These are phyloP conservation scores for Axea sp. DNA, from an alignment of 2,888 invertebrate species.

Conservation along the genomic window DNA sequence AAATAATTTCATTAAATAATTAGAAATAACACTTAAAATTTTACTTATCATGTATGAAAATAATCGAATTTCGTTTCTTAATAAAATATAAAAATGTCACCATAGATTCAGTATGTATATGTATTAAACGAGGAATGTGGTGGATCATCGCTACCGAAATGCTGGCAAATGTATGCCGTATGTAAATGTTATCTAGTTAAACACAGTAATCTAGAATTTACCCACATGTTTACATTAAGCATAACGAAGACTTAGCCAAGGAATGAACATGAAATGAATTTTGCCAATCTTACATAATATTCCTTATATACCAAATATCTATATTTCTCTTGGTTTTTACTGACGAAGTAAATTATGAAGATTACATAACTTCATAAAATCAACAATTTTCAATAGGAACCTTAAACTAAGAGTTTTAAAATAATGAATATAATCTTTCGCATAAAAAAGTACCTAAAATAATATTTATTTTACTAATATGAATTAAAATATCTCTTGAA, in stretches of 20 bases:
- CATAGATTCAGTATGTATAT: too few species aligned
- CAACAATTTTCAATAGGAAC: too few species aligned
- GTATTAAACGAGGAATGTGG: slow-evolving; percentile 54
- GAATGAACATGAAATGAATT: slow-evolving; percentile 39
- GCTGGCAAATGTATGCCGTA: slow-evolving; percentile 72
- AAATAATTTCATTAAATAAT: too few species aligned
- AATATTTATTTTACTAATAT: too few species aligned
- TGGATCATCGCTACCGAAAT: slow-evolving; percentile 64
- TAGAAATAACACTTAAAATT: too few species aligned
- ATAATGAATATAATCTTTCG: too few species aligned
- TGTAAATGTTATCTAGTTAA: slow-evolving; percentile 75
- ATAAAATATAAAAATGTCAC: slow-evolving; percentile 9
- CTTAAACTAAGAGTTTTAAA: too few species aligned
- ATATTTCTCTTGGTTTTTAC: slow-evolving; percentile 9
- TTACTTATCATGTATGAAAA: too few species aligned
- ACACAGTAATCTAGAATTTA: slow-evolving; percentile 75
- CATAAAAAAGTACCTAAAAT: too few species aligned
- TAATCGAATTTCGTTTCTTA: too few species aligned
- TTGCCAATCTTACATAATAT: slow-evolving; percentile 31
- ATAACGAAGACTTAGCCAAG: slow-evolving; percentile 48
- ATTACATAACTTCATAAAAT: too few species aligned
- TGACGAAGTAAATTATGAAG: slow-evolving; percentile 5
- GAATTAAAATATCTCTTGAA: too few species aligned
- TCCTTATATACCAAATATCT: slow-evolving; percentile 1
- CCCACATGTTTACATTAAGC: slow-evolving; percentile 69